Base-by-base conservation (phyloP, 2,888 invertebrate species). In the Andrena praecox region DNA sequence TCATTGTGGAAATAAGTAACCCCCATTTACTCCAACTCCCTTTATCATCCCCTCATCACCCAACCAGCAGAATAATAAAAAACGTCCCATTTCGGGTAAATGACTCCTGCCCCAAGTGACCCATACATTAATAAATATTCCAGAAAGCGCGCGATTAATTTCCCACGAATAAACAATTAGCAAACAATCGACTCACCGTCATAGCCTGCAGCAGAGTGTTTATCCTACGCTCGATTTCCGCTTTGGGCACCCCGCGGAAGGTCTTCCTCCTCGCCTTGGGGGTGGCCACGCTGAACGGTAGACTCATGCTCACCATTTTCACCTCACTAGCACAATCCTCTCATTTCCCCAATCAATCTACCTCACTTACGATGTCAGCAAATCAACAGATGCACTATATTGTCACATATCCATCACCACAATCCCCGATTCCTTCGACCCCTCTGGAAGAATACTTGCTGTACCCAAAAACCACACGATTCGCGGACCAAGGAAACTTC, bases 171-270 rank as follows among this genome's bases (percentile, higher is more conserved):
- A 24, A 62, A 62, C 20, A 29, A 24, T n/a, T 48, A 6, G 5
- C 29, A 7, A 4, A 62, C 68, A 8, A 64, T 70, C 29, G 68
- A 97, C 97, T 95, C 95, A 97, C 97, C 93, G 97, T 97, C 97
- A 97, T 97, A 69, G 96, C 96, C 93, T 96, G 96, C 88, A 97
- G 95, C 91, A 96, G 95, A 88, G 96, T 94, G 91, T 96, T 96
- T n/a, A 96, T 96, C 94, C 96, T 97, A 88, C 96, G 95, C 86
- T 97, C 96, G 85, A 97, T 93, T 90, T 96, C 95, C 91, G 97
- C 96, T 93, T 97, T 97, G 92, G 96, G 97, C 79, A 97, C 95
- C 54, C 97, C 97, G 90, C 97, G 96, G 93, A 97, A 97, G 92
- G 95, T 95, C 93, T 96, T 96, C 91, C 96, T 95, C 80, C 95